These are phyloP conservation scores for Pristiophorus japonicus DNA, from an alignment of 2,113 vertebrate genomes.

Conservation along the genomic window DNA sequence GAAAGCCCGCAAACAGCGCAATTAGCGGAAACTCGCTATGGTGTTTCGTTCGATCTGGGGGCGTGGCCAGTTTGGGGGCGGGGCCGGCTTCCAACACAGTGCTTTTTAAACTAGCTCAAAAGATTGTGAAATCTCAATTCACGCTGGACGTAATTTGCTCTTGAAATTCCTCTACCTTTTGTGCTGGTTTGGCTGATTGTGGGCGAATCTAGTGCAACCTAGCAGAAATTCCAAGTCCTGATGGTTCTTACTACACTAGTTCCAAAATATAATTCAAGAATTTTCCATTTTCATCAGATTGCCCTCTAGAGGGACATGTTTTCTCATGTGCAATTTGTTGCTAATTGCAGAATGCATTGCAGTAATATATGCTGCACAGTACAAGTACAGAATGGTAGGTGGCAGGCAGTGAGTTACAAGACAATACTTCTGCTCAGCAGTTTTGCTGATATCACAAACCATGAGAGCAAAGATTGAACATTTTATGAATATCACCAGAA, in stretches of 20 bases:
- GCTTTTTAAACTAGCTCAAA: neutral
- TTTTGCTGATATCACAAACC: neutral
- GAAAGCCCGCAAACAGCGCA: neutral
- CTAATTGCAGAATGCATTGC: neutral
- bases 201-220: neutral
- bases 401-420: neutral
- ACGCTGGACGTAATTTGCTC: too few relatives aligned
- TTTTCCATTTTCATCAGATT: conserved; percentile 24
- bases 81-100: neutral
- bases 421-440: neutral
- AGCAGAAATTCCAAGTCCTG: neutral
- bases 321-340: neutral
- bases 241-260: neutral
- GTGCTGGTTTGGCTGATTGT: neutral
- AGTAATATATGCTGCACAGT: neutral
- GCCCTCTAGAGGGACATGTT: neutral
- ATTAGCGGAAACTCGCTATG: neutral
- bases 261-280: conserved; percentile 13
- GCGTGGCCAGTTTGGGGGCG: neutral
- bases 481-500: neutral
- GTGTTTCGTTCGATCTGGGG: neutral
- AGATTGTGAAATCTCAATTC: neutral
- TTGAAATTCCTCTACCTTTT: neutral
- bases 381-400: neutral
- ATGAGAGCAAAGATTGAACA: neutral